These are phyloP conservation scores for Agonopterix arenella DNA, from an alignment of 2,888 invertebrate genomes.

Conservation along the genomic window DNA sequence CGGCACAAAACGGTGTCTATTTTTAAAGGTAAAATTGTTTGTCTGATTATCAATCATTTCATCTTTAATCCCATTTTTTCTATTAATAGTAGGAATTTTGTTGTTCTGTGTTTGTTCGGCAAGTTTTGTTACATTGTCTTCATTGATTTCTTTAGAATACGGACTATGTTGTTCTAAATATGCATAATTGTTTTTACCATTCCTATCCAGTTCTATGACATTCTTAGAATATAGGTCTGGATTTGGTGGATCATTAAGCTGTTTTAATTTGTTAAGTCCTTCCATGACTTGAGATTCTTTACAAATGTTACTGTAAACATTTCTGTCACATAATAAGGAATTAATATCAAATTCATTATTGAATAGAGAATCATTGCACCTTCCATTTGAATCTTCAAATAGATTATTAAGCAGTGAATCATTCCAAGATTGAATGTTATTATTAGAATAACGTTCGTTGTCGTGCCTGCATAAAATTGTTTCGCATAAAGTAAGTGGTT, in stretches of 20 bases:
- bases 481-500: slow-evolving; percentile 38
- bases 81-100: no score
- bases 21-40: slow-evolving; percentile 46
- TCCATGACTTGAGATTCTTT: neutral
- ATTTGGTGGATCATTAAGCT: no score
- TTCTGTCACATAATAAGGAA: slow-evolving; percentile 4
- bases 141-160: no score
- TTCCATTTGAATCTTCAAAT: neutral
- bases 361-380: neutral
- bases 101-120: no score
- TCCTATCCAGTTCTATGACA: no score
- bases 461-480: slow-evolving; percentile 14
- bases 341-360: slow-evolving; percentile 1
- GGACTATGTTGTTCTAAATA: no score
- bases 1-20: slow-evolving; percentile 70
- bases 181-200: no score
- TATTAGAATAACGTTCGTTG: neutral
- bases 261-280: no score
- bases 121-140: no score
- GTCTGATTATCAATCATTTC: no score
- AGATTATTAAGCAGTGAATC: slow-evolving; percentile 4
- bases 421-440: slow-evolving; percentile 5
- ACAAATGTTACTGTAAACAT: slow-evolving; percentile 1
- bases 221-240: no score
- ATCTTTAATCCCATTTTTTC: no score